Base-by-base conservation (phyloP, 2,113 vertebrate genomes). In the Patagioenas fasciata region DNA sequence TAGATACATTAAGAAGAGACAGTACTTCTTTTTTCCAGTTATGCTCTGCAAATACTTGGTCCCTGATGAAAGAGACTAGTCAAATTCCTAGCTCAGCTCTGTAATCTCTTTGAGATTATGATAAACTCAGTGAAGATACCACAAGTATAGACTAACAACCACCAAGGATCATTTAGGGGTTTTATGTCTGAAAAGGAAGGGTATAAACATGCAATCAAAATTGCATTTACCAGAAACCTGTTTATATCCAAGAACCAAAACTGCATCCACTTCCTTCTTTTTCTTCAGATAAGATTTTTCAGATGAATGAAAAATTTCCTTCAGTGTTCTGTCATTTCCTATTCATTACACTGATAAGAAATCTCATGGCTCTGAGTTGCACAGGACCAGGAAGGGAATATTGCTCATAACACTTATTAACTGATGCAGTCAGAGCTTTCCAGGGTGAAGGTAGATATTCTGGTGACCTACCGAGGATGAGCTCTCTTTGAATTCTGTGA, bases 191-290 rank as follows among this genome's bases (percentile, higher is more conserved):
- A 89, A 91, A 86, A 84, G 8, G 18, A 86, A 69, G 8, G 14
- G 4, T 20, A 67, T 38, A 74, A 85, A 34, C 20, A 40, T 36
- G 10, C 5, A 34, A 64, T 50, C 31, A 77, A 95, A 96, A 88
- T 36, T 80, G 34, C 13, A 64, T 60, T 94, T 89, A 91, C 73
- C 60, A 82, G 57, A 90, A 93, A 95, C 21, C 9, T 93, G 13
- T 77, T 91, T 62, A 62, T 77, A 70, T 47, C 40, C 36, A 71
- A 93, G 78, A 90, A 85, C 26, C 80, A 77, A 88, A 95, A 86
- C 10, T 38, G 38, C 92, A 90, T 85, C 34, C 3, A 85, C 53
- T 89, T 75, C 38, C 28, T 54, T 78, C 18, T 79, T 80, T 89
- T 85, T 34, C 29, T n/a, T 82, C 38, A 71, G 54, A 24, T 54